Evolutionary conservation across 2,113 vertebrate genomes (phyloP), one percentile per base, ranked within the genome.

Genomic region (Chaetorhynchus papuensis): DNA sequence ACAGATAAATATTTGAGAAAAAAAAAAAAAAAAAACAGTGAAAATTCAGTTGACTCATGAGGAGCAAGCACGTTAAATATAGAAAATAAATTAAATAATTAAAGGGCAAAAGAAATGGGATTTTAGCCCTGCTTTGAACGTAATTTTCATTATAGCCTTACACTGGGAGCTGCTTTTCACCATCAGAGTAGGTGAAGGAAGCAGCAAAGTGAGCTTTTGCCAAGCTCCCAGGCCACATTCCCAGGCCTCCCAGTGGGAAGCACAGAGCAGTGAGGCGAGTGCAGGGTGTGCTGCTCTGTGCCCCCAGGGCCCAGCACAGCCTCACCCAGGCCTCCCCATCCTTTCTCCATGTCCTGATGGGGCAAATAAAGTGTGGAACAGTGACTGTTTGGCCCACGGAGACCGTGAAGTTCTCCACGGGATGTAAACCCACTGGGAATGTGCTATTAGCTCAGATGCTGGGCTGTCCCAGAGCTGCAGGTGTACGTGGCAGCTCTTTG

Each of bases 21-120:
- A 88, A 84, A 74, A 63, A 81, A 31, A 41, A 37, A 47, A 63
- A 64, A 23, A 23, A 45, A 26, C 37, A 75, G 39, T 39, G 71
- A 88, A 91, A 86, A 90, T 56, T 70, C 91, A 60, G 93, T 89
- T 94, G 89, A 91, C 85, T 96, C 86, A 91, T 0, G 0, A 80
- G 87, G 52, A 97, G 35, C 49, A 41, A 95, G 56, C 7, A 5
- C 0, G 3, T 90, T 92, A 96, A 94, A 94, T 89, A 90, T 63
- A 90, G 86, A 93, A 93, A 96, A 94, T 76, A 93, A 94, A 96
- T 95, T 47, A 79, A 95, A 86, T 87, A 91, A 96, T 77, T 64
- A 80, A 89, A 90, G 74, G 78, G 69, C 65, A 87, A 88, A 89
- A 90, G 39, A 86, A 70, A 92, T 13, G 27, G n/a, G 18, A 79